Conservation (phyloP, 2,113 vertebrate genomes). For the Festucalex cinctus region DNA sequence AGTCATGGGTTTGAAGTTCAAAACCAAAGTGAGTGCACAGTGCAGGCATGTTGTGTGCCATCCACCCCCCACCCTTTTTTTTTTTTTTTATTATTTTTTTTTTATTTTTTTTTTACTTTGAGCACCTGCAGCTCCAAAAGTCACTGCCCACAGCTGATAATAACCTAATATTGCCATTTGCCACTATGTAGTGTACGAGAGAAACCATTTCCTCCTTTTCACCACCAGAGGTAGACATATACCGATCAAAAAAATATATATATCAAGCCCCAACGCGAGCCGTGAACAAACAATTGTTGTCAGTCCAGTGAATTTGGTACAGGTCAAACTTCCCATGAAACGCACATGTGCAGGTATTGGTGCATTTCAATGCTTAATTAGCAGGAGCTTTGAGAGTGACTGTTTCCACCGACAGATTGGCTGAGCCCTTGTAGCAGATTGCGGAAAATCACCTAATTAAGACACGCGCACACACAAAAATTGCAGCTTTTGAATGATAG, state of each 20-base stretch:
- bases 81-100: too few species aligned
- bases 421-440: slow-evolving; percentile 49
- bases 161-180: too few species aligned
- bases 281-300: slow-evolving; percentile 7
- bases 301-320: slow-evolving; percentile 12
- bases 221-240: slow-evolving; percentile 56
- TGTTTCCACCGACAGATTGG: slow-evolving; percentile 51
- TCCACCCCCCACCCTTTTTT: too few species aligned
- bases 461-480: slow-evolving; percentile 15
- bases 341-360: slow-evolving; percentile 45
- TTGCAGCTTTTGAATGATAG: slow-evolving; percentile 39
- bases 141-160: too few species aligned
- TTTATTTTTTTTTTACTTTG: too few species aligned
- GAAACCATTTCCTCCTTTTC: neutral
- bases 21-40: too few species aligned
- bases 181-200: neutral
- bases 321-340: slow-evolving; percentile 37
- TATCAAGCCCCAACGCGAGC: neutral
- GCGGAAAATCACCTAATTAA: slow-evolving; percentile 58
- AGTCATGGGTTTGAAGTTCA: too few species aligned
- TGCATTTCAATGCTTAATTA: slow-evolving; percentile 60
- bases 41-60: too few species aligned
- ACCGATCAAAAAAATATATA: slow-evolving; percentile 1
- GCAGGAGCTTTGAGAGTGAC: slow-evolving; percentile 41
- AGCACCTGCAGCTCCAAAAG: too few species aligned